phyloP scores from a whole-genome alignment of 2,113 vertebrate genomes.

The Lepus timidus region DNA sequence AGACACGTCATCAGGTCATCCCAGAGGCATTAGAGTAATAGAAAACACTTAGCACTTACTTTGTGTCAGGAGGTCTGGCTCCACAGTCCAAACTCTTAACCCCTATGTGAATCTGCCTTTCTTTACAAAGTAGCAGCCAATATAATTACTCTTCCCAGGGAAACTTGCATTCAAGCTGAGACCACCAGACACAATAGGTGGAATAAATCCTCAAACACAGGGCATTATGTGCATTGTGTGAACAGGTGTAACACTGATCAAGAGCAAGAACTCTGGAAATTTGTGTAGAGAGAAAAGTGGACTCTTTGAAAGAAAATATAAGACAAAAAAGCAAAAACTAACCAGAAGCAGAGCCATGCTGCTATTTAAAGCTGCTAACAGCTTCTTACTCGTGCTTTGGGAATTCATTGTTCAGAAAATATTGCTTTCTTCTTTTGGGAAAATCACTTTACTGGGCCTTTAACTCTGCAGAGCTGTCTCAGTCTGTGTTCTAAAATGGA shows the following conservation, averaged over 20 bases:
- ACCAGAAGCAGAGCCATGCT: background rate
- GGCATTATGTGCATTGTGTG: background rate
- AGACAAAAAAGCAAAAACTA: conserved; percentile 28
- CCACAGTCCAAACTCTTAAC: conserved; percentile 21
- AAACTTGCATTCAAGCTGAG: background rate
- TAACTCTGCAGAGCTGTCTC: conserved; percentile 20
- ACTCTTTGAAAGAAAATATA: background rate
- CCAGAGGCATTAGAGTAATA: conserved; percentile 30
- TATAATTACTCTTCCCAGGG: background rate
- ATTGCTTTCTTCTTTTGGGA: conserved; percentile 29
- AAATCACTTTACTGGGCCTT: conserved; percentile 3
- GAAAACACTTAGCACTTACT: conserved; percentile 13
- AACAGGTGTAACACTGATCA: background rate
- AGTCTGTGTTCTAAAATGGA: conserved; percentile 45
- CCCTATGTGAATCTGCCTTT: conserved; percentile 9
- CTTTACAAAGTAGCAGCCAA: conserved; percentile 3
- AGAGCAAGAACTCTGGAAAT: conserved; percentile 34
- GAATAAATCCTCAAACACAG: background rate
- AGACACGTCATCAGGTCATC: conserved; percentile 23
- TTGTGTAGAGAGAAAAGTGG: conserved; percentile 6
- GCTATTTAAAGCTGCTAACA: conserved; percentile 20
- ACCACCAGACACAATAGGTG: background rate
- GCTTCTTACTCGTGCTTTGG: conserved; percentile 38
- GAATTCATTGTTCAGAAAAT: conserved; percentile 51
- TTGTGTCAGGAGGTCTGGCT: conserved; percentile 25